Percentiles rank a stretch among this genome's conserved stretches.
phyloP scores from a whole-genome alignment of 2,113 vertebrate species.

The Lamprotornis superbus region DNA sequence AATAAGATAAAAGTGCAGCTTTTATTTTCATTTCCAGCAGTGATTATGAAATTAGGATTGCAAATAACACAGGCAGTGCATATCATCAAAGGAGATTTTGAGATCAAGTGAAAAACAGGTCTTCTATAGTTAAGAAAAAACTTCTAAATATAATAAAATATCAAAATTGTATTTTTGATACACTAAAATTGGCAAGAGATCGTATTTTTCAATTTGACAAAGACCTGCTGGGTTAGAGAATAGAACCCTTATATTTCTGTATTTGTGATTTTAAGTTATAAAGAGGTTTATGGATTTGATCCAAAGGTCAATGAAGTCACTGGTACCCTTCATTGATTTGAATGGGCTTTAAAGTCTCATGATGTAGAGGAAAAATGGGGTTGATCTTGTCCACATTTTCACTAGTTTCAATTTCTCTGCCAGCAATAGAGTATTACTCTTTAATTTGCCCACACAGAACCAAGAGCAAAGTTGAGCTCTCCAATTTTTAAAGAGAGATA shows the following conservation, averaged over 20 bases:
- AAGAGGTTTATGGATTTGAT: conserved; percentile 32
- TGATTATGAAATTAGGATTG: background rate
- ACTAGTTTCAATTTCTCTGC: background rate
- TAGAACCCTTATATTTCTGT: background rate
- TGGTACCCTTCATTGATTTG: conserved; percentile 18
- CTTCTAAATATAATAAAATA: background rate
- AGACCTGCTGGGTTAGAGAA: background rate
- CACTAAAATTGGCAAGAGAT: background rate
- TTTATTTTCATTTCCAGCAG: conserved; percentile 9
- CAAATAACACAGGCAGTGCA: background rate
- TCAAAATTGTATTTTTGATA: background rate
- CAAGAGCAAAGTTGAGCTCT: background rate
- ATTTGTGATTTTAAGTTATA: conserved; percentile 33
- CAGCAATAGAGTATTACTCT: background rate
- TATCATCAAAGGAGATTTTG: background rate
- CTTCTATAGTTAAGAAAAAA: background rate
- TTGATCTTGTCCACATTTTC: background rate
- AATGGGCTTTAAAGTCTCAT: conserved; percentile 31
- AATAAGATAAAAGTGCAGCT: background rate
- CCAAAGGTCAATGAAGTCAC: conserved; percentile 32
- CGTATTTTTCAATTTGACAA: background rate
- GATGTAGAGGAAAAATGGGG: background rate
- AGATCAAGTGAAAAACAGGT: background rate
- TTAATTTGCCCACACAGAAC: background rate
- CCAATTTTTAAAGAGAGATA: background rate